Percentiles rank a stretch among this genome's conserved stretches.
phyloP scores from a whole-genome alignment of 2,888 invertebrate genomes.

The Chymomyza fuscimana region DNA sequence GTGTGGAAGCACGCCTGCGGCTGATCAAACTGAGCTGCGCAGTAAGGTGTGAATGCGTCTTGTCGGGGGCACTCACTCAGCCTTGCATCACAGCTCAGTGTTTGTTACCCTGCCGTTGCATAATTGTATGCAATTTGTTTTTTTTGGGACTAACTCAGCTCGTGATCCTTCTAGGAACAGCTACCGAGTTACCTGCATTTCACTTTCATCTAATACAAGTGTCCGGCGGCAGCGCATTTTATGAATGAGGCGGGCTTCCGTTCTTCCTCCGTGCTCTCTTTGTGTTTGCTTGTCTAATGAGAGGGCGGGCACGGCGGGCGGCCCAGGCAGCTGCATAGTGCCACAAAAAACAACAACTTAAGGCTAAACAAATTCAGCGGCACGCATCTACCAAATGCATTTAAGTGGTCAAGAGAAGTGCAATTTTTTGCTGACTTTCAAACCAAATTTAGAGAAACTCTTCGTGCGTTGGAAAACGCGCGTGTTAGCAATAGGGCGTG shows the following conservation, averaged over 20 bases:
- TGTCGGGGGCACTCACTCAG: not conserved
- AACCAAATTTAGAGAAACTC: not conserved
- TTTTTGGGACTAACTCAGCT: slow-evolving; percentile 6
- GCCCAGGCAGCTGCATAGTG: not conserved
- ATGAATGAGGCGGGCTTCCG: slow-evolving; percentile 30
- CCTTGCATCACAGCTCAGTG: slow-evolving; percentile 1
- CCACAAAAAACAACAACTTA: not conserved
- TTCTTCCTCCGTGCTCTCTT: not conserved
- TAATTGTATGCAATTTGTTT: slow-evolving; percentile 68
- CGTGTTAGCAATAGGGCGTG: not conserved
- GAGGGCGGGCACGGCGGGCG: slow-evolving; percentile 25
- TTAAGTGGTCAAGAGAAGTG: not conserved
- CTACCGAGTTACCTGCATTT: slow-evolving; percentile 59
- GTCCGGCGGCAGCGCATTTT: slow-evolving; percentile 22
- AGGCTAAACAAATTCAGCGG: not conserved
- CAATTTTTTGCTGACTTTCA: not conserved
- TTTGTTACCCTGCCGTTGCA: slow-evolving; percentile 46
- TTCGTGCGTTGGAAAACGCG: slow-evolving; percentile 33
- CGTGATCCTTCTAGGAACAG: slow-evolving; percentile 50
- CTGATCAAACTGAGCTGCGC: slow-evolving; percentile 47
- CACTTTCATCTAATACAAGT: slow-evolving; percentile 5
- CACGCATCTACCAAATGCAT: not conserved
- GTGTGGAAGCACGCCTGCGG: slow-evolving; percentile 21
- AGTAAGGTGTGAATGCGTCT: slow-evolving; percentile 21
- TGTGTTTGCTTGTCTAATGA: slow-evolving; percentile 27